Conservation (phyloP, 2,888 invertebrate species). For the Ophion ellenae region DNA sequence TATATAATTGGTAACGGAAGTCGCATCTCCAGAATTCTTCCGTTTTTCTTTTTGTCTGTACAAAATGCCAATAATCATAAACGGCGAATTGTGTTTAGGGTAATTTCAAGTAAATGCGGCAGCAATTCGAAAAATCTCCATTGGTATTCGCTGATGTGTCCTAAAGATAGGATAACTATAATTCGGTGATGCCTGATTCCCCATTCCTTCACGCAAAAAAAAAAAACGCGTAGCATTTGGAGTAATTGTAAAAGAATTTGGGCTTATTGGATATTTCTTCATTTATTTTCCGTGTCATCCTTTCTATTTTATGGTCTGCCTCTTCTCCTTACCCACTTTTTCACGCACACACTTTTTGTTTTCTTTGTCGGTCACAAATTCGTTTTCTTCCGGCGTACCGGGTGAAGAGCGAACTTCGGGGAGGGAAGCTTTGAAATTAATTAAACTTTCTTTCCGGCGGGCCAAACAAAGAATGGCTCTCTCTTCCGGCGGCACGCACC, state of each 20-base stretch:
- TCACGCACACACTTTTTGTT: background rate
- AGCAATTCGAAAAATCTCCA: too few relatives aligned
- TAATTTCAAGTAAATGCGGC: too few relatives aligned
- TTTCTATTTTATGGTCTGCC: background rate
- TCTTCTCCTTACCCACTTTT: background rate
- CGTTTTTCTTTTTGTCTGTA: too few relatives aligned
- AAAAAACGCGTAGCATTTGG: too few relatives aligned
- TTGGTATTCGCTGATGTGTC: too few relatives aligned
- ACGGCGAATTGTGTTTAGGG: too few relatives aligned
- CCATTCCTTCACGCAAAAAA: too few relatives aligned
- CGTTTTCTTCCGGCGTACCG: background rate
- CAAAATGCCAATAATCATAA: too few relatives aligned
- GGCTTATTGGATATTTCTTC: background rate
- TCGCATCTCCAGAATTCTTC: too few relatives aligned
- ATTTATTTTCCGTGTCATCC: background rate
- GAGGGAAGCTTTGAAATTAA: constrained; percentile 52
- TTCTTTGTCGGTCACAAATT: constrained; percentile 24
- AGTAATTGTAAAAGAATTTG: background rate
- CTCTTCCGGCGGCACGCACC: constrained; percentile 8
- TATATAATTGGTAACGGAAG: background rate
- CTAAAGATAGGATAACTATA: too few relatives aligned
- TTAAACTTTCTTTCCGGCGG: constrained; percentile 52
- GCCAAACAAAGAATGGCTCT: constrained; percentile 20
- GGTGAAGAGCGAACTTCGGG: constrained; percentile 7
- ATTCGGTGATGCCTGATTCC: too few relatives aligned